These are phyloP conservation scores for Eubasilissa splendida DNA, from an alignment of 2,888 invertebrate species.

Conservation along the genomic window DNA sequence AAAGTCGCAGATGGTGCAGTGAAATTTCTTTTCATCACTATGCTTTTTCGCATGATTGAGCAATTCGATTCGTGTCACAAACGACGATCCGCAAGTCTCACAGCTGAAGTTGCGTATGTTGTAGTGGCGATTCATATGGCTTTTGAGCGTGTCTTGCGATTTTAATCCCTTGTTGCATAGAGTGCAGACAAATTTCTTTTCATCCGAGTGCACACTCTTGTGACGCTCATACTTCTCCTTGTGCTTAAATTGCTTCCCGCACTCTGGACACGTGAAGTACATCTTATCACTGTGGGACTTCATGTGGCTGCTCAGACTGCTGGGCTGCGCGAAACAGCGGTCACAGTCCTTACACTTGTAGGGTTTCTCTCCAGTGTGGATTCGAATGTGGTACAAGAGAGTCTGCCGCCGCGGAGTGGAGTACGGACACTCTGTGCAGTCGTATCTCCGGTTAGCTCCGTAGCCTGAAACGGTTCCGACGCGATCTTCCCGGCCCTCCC, in stretches of 20 bases:
- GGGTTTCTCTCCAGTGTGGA: slow-evolving; percentile 69
- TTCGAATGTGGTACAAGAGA: slow-evolving; percentile 68
- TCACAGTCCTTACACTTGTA: slow-evolving; percentile 68
- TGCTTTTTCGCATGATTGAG: slow-evolving; percentile 68
- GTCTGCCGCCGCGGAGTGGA: slow-evolving; percentile 70
- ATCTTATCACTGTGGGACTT: slow-evolving; percentile 67
- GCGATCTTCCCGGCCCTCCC: neutral
- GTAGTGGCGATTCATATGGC: slow-evolving; percentile 68
- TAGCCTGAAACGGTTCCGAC: neutral
- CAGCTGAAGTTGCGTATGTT: slow-evolving; percentile 69
- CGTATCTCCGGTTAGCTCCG: slow-evolving; percentile 66
- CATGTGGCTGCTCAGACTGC: slow-evolving; percentile 67
- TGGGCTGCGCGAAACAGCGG: slow-evolving; percentile 68
- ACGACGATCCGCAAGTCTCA: slow-evolving; percentile 70
- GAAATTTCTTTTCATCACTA: slow-evolving; percentile 63
- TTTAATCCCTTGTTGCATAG: slow-evolving; percentile 68
- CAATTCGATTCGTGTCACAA: slow-evolving; percentile 69
- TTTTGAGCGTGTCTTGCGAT: slow-evolving; percentile 65
- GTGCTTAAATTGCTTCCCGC: slow-evolving; percentile 72
- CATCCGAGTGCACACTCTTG: slow-evolving; percentile 65
- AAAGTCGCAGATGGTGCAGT: slow-evolving; percentile 69
- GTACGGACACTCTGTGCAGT: slow-evolving; percentile 68
- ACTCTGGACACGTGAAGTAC: slow-evolving; percentile 67
- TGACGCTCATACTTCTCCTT: slow-evolving; percentile 68
- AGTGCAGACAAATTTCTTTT: slow-evolving; percentile 64